phyloP scores from a whole-genome alignment of 2,888 invertebrate species.

The Zele albiditarsus region DNA sequence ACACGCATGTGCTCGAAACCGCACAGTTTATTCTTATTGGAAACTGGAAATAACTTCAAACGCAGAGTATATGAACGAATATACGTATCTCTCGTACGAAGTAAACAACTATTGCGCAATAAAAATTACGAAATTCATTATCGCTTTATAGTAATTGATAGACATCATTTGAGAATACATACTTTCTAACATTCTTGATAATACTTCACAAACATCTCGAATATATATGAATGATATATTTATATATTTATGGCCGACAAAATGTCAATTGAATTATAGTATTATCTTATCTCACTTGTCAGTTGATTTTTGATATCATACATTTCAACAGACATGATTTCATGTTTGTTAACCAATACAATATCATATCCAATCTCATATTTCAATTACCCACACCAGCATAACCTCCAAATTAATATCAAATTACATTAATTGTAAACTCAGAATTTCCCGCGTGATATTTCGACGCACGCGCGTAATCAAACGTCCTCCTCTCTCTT shows the following conservation, averaged over 20 bases:
- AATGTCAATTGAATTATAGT: neutral
- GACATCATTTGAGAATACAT: too few species aligned
- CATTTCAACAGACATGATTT: neutral
- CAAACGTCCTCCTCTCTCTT: neutral
- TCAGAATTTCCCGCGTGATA: neutral
- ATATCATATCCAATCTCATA: too few species aligned
- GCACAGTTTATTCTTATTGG: too few species aligned
- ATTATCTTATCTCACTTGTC: neutral
- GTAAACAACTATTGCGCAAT: too few species aligned
- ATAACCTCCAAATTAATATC: neutral
- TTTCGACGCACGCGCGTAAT: slow-evolving; percentile 11
- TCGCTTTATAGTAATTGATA: too few species aligned
- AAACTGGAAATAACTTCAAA: too few species aligned
- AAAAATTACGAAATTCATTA: too few species aligned
- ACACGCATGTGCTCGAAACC: too few species aligned
- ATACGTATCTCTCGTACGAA: too few species aligned
- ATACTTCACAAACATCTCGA: too few species aligned
- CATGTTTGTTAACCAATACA: neutral
- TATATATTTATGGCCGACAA: neutral
- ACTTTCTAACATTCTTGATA: too few species aligned
- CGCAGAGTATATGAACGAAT: too few species aligned
- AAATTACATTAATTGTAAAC: neutral
- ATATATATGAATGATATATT: neutral
- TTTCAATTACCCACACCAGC: neutral
- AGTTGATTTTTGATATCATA: neutral